Evolutionary conservation across 37 sponge, comb jelly and placozoan species (phyloP), one percentile per base, ranked within the genome.

Genomic region (Chondrilla cf. caribensis): DNA sequence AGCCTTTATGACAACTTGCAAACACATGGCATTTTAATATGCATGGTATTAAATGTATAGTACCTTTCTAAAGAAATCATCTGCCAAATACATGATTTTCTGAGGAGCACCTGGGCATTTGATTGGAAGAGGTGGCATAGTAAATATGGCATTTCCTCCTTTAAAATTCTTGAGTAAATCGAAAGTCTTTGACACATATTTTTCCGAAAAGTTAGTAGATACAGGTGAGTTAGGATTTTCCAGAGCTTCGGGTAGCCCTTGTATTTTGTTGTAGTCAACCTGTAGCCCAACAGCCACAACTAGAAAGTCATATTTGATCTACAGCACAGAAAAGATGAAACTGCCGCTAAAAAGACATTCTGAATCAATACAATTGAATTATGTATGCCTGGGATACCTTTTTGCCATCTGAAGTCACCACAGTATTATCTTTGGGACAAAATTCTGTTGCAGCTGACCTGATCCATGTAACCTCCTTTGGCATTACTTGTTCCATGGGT

Each of bases 11-110:
- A n/a, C n/a, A n/a, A n/a, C n/a, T n/a, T n/a, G n/a, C n/a, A n/a
- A n/a, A n/a, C n/a, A n/a, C n/a, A n/a, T n/a, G n/a, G n/a, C n/a
- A n/a, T n/a, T n/a, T n/a, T n/a, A n/a, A n/a, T n/a, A n/a, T n/a
- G n/a, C n/a, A n/a, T n/a, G n/a, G n/a, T n/a, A n/a, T n/a, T n/a
- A n/a, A n/a, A n/a, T n/a, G n/a, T n/a, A n/a, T n/a, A n/a, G n/a
- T n/a, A 92, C 96, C 82, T 84, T 79, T 86, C 93, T 85, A 54
- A 87, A 92, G 37, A 84, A 87, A 39, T 91, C 88, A 60, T 95
- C 96, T 25, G 93, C 96, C 24, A 95, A 86, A 78, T 95, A 95
- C 96, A 95, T 95, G 24, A 95, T 95, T 79, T 95, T 95, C 91
- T 95, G 96, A 9, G 96, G 96, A 25, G 96, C 96, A 22, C 96